A percentile compares a stretch with the other conserved stretches of the same genome.
phyloP scores from a whole-genome alignment of 2,113 vertebrate genomes.

The Salvelinus fontinalis region DNA sequence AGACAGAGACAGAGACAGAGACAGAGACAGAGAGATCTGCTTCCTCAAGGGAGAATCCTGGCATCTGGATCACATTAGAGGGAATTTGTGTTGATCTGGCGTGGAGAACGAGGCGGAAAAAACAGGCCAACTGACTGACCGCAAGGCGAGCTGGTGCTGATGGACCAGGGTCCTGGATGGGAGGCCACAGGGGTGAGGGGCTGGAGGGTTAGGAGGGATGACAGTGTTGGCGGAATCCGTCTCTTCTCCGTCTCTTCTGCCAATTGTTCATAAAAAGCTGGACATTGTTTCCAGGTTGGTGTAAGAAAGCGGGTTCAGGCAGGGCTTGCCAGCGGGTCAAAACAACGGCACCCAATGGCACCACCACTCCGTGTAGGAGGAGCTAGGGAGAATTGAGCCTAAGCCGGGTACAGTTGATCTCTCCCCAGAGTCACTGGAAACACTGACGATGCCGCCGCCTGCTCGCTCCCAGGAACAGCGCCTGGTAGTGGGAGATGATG shows the following conservation, averaged over 20 bases:
- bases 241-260: neutral
- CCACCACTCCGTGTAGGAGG: neutral
- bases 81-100: slow-evolving; percentile 31
- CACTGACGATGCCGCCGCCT: slow-evolving; percentile 5
- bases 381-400: neutral
- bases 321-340: neutral
- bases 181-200: neutral
- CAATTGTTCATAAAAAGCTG: slow-evolving; percentile 15
- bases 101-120: slow-evolving; percentile 24
- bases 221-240: slow-evolving; percentile 1
- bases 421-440: slow-evolving; percentile 19
- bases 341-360: neutral
- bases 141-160: neutral
- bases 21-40: neutral
- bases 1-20: no score
- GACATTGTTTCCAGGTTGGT: slow-evolving; percentile 20
- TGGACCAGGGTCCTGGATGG: neutral
- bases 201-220: neutral
- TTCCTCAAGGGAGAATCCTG: slow-evolving; percentile 35
- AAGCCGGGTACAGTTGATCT: slow-evolving; percentile 23
- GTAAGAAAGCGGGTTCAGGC: slow-evolving; percentile 26
- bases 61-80: slow-evolving; percentile 30
- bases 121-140: slow-evolving; percentile 10
- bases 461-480: neutral
- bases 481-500: neutral